A percentile compares a stretch with the other conserved stretches of the same genome.
Evolutionary conservation across 2,888 invertebrate genomes (phyloP).

Genomic region (Monochamus alternatus): DNA sequence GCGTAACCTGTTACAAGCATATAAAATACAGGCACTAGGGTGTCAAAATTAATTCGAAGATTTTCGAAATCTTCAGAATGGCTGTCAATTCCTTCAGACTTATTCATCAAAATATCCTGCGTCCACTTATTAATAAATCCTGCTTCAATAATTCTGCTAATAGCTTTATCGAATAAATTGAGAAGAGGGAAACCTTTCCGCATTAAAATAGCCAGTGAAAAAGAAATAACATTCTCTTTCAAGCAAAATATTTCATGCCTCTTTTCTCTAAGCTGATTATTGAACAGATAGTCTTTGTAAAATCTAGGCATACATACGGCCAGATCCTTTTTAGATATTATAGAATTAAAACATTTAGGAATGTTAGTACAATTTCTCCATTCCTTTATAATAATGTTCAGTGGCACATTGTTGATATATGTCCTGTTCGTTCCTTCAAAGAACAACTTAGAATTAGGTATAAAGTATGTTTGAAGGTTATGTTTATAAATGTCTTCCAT

Average conservation of each 20-base stretch:
- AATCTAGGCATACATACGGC: constrained; percentile 60
- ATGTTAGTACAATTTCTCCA: constrained; percentile 54
- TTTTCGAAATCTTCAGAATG: constrained; percentile 25
- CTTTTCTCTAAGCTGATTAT: constrained; percentile 53
- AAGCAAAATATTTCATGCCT: constrained; percentile 57
- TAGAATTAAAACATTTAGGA: constrained; percentile 54
- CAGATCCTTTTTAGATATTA: constrained; percentile 53
- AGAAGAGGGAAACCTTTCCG: constrained; percentile 64
- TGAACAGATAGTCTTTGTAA: constrained; percentile 59
- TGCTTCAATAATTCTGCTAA: constrained; percentile 60
- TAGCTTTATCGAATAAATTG: constrained; percentile 56
- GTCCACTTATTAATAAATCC: constrained; percentile 57
- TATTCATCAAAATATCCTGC: constrained; percentile 39
- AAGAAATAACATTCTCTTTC: constrained; percentile 60
- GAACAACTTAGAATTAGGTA: constrained; percentile 52
- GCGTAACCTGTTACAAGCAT: constrained; percentile 38
- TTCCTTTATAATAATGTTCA: constrained; percentile 35
- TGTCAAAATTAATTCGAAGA: constrained; percentile 41
- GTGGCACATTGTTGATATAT: constrained; percentile 36
- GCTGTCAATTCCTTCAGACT: constrained; percentile 8
- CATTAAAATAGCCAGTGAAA: constrained; percentile 65
- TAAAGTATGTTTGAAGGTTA: constrained; percentile 56
- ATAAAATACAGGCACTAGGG: constrained; percentile 46
- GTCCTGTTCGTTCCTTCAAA: constrained; percentile 46
- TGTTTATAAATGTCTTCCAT: constrained; percentile 57